phyloP scores from a whole-genome alignment of 37 sponge, comb jelly and placozoan species.

The Ianthella basta region DNA sequence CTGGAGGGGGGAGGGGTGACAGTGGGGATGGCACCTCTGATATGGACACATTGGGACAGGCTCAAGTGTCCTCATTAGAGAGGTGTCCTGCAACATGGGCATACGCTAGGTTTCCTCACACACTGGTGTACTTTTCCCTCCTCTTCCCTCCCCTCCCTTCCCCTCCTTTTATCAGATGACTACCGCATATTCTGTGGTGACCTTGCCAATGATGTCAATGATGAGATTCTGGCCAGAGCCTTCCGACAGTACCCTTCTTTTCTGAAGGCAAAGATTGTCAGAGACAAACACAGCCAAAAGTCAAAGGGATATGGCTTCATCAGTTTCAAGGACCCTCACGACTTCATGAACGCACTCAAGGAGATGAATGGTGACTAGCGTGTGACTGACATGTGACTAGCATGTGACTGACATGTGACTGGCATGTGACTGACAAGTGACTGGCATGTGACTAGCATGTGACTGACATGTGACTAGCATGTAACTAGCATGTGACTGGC shows the following conservation, averaged over 20 bases:
- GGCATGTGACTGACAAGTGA: constrained; percentile 24
- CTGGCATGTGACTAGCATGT: neutral
- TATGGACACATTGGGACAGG: no score
- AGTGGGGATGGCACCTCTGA: no score
- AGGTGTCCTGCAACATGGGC: no score
- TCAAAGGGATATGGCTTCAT: constrained; percentile 97
- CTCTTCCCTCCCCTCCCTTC: neutral
- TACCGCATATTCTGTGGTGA: constrained; percentile 96
- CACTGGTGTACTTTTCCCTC: no score
- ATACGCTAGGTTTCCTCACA: no score
- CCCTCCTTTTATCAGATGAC: constrained; percentile 52
- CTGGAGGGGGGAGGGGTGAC: no score
- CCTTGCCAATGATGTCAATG: constrained; percentile 96
- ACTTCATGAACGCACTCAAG: constrained; percentile 94
- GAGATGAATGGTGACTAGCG: constrained; percentile 86
- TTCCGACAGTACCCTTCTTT: constrained; percentile 90
- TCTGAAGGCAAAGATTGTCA: constrained; percentile 87
- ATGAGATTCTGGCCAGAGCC: constrained; percentile 83
- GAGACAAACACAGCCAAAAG: constrained; percentile 93
- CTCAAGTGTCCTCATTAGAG: no score
- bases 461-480: constrained; percentile 40
- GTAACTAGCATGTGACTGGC: neutral
- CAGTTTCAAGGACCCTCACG: constrained; percentile 94
- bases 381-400: neutral
- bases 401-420: neutral